Base-by-base conservation (phyloP, 1,140 invertebrate species). In the Euura saliciscinereae region DNA sequence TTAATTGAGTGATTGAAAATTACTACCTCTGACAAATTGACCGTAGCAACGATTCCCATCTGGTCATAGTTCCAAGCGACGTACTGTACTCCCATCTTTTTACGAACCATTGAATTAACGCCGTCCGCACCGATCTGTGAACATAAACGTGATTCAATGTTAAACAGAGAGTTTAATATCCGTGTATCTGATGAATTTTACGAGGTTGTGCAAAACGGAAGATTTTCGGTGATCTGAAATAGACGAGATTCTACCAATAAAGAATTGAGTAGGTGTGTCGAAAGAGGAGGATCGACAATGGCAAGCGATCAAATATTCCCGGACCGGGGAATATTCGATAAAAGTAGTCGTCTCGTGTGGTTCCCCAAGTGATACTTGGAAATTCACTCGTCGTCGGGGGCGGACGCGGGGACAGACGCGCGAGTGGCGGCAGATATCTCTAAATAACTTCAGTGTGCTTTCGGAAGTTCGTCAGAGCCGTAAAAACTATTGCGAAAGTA, bases 91-190 rank as follows among this genome's bases (percentile, higher is more conserved):
- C 90, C 91, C 91, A 98, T 96, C 11, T 92, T 87, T 77, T 93
- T 87, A 6, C 98, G 89, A 8, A 99, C 95, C 75, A 91, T 86
- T 3, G 98, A 99, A 80, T 95, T 95, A 4, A 91, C 92, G 0
- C 98, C 98, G 90, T 99, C 98, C 45, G 97, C 97, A 43, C 97
- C 98, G 76, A 99, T 91, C 92, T 95, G 84, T 70, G 90, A 89
- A 45, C n/a, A n/a, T n/a, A n/a, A n/a, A n/a, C n/a, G n/a, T n/a
- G n/a, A n/a, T n/a, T n/a, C n/a, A n/a, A n/a, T n/a, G n/a, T n/a
- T n/a, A n/a, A n/a, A n/a, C n/a, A n/a, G n/a, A 64, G 51, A 64
- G 7, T 64, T 64, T 64, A 7, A 64, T 64, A n/a, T 64, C n/a
- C 51, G n/a, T 8, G n/a, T n/a, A n/a, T n/a, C n/a, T n/a, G n/a